A percentile compares a stretch with the other conserved stretches of the same genome.
Evolutionary conservation across 2,888 invertebrate genomes (phyloP).

Genomic region (Agrypnus murinus): DNA sequence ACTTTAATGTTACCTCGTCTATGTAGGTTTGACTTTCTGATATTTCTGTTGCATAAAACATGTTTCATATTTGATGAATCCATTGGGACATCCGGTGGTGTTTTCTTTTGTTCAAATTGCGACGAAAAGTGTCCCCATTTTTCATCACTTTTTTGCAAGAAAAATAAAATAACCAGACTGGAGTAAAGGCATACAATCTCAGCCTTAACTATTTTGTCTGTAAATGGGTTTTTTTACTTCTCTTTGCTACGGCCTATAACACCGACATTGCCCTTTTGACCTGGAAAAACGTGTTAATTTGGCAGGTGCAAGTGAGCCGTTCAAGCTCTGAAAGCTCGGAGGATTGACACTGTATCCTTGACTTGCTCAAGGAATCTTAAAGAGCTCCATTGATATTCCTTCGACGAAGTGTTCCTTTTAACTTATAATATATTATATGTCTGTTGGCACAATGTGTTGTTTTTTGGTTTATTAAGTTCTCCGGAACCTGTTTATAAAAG

Average conservation of each 20-base stretch:
- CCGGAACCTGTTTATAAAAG: slow-evolving; percentile 23
- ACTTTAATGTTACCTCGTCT: slow-evolving; percentile 22
- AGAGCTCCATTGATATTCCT: slow-evolving; percentile 29
- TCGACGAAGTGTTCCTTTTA: slow-evolving; percentile 21
- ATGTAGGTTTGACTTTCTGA: slow-evolving; percentile 28
- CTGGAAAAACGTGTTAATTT: slow-evolving; percentile 21
- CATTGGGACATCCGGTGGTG: slow-evolving; percentile 23
- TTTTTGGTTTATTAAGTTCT: slow-evolving; percentile 30
- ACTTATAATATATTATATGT: slow-evolving; percentile 5
- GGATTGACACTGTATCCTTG: slow-evolving; percentile 15
- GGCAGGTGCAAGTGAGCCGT: slow-evolving; percentile 24
- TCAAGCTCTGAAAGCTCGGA: slow-evolving; percentile 11
- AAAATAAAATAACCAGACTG: not conserved
- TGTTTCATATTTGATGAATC: slow-evolving; percentile 32
- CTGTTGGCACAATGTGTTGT: slow-evolving; percentile 23
- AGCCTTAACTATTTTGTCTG: not conserved
- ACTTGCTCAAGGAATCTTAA: slow-evolving; percentile 28
- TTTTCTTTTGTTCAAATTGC: slow-evolving; percentile 19
- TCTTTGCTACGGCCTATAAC: not conserved
- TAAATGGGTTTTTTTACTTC: not conserved
- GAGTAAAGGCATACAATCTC: slow-evolving; percentile 14
- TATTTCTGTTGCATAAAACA: slow-evolving; percentile 34
- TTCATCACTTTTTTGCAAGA: slow-evolving; percentile 7
- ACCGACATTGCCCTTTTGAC: slow-evolving; percentile 10
- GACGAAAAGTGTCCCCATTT: slow-evolving; percentile 5